These are phyloP conservation scores for Dicrurus megarhynchus DNA, from an alignment of 2,113 vertebrate species.

Conservation along the genomic window DNA sequence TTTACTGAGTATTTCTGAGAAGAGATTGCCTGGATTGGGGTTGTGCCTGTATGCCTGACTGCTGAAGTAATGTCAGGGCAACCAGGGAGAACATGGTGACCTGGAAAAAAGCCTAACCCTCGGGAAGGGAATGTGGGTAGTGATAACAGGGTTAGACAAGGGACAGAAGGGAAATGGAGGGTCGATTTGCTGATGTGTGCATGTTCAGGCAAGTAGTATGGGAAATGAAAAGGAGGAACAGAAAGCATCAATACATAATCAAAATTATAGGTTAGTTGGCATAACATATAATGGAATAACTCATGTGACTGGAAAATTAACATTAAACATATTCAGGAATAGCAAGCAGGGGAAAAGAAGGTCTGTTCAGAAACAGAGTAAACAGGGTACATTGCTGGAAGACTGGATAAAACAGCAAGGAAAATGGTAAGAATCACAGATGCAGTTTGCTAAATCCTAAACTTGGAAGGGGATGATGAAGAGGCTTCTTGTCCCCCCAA, in stretches of 20 bases:
- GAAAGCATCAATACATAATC: background rate
- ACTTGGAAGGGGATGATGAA: background rate
- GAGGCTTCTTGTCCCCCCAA: rapidly evolving
- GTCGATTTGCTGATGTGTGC: background rate
- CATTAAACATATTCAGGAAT: background rate
- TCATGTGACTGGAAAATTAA: background rate
- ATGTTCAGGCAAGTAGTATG: background rate
- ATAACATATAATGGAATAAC: background rate
- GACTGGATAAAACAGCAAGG: background rate
- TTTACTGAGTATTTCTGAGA: background rate
- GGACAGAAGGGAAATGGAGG: background rate
- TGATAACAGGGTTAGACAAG: conserved; percentile 38
- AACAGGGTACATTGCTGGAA: background rate
- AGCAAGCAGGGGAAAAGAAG: background rate
- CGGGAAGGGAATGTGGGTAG: conserved; percentile 6
- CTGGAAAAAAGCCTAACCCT: conserved; percentile 42
- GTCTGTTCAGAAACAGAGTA: background rate
- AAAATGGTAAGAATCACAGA: background rate
- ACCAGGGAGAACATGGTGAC: conserved; percentile 22
- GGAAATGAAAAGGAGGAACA: background rate
- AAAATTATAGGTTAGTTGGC: conserved; percentile 6
- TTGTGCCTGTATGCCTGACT: background rate
- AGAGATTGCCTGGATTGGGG: background rate
- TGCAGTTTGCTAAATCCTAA: background rate
- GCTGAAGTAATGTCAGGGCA: conserved; percentile 9